phyloP scores from a whole-genome alignment of 2,113 vertebrate genomes.

The Pogona vitticeps region DNA sequence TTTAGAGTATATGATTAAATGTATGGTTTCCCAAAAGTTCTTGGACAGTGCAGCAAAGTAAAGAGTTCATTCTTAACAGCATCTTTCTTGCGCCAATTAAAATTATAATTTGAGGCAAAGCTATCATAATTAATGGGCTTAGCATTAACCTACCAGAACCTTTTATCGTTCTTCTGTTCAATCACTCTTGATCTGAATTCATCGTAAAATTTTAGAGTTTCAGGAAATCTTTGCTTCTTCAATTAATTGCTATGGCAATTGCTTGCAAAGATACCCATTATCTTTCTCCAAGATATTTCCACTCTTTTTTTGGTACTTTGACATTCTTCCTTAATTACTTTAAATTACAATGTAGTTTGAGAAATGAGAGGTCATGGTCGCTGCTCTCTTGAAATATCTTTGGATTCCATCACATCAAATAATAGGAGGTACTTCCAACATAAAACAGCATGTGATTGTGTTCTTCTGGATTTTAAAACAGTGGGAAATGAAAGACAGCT shows the following conservation, averaged over 20 bases:
- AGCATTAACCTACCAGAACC: slow-evolving; percentile 7
- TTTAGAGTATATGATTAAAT: background rate
- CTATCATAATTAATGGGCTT: slow-evolving; percentile 27
- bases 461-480: background rate
- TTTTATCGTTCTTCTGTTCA: slow-evolving; percentile 3
- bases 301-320: background rate
- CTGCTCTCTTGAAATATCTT: background rate
- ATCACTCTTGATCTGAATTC: slow-evolving; percentile 7
- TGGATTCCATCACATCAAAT: background rate
- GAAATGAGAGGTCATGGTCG: background rate
- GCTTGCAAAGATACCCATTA: slow-evolving; percentile 14
- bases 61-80: background rate
- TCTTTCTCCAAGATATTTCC: slow-evolving; percentile 2
- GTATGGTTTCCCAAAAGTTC: background rate
- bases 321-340: slow-evolving; percentile 16
- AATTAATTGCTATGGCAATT: background rate
- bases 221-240: slow-evolving; percentile 10
- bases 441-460: background rate
- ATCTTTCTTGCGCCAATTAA: slow-evolving; percentile 25
- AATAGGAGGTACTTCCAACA: too few relatives aligned
- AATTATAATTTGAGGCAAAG: slow-evolving; percentile 13
- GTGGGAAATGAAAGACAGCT: background rate
- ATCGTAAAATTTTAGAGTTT: slow-evolving; percentile 16
- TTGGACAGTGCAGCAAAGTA: background rate
- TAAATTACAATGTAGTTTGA: background rate